phyloP scores from a whole-genome alignment of 2,888 invertebrate genomes.

The Leptinotarsa juncta region DNA sequence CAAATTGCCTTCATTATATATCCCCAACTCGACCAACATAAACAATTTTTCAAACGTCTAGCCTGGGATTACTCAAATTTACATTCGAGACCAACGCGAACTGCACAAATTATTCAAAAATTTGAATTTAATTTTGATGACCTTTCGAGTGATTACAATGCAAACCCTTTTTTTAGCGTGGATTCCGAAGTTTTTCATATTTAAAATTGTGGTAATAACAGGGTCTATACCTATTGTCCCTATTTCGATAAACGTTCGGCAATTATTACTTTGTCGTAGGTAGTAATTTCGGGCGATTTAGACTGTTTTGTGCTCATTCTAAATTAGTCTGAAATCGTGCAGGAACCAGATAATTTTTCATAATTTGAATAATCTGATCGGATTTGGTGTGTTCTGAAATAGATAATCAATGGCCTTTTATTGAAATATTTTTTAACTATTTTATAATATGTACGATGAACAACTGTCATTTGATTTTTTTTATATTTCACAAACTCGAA shows the following conservation, averaged over 20 bases:
- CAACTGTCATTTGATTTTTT: neutral
- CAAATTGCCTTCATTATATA: constrained; percentile 11
- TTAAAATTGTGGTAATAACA: constrained; percentile 13
- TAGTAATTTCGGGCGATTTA: constrained; percentile 23
- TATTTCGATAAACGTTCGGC: constrained; percentile 10
- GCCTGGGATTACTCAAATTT: constrained; percentile 26
- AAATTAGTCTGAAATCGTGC: constrained; percentile 9
- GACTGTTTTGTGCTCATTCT: constrained; percentile 3
- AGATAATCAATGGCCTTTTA: neutral
- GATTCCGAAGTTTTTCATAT: constrained; percentile 20
- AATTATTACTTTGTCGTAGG: constrained; percentile 20
- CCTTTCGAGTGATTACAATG: constrained; percentile 10
- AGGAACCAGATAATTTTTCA: neutral
- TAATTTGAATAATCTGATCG: constrained; percentile 24
- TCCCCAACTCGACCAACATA: constrained; percentile 5
- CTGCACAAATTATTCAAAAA: constrained; percentile 29
- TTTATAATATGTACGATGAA: neutral
- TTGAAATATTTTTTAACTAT: neutral
- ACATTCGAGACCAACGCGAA: constrained; percentile 17
- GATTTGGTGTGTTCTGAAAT: neutral
- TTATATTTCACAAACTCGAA: no score
- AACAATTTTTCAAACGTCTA: constrained; percentile 13
- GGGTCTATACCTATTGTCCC: constrained; percentile 18
- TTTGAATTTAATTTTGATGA: constrained; percentile 30
- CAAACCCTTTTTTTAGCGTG: constrained; percentile 12